Conservation (phyloP, 2,888 invertebrate genomes). For the Pedicia rivosa region DNA sequence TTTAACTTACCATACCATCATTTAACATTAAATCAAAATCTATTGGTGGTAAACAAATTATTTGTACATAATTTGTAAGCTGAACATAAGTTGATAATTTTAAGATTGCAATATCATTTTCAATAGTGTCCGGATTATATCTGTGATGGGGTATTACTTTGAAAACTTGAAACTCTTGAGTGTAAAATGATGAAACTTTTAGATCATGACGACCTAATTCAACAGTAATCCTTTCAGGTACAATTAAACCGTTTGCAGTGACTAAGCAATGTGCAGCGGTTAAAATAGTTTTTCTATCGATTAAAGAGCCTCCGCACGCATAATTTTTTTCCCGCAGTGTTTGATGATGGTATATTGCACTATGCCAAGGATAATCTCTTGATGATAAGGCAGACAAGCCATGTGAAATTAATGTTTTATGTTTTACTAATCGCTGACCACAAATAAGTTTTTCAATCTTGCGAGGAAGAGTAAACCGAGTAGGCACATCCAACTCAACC, state of each 20-base stretch:
- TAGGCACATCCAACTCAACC: no score
- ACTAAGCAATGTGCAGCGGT: slow-evolving; percentile 23
- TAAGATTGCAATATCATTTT: slow-evolving; percentile 25
- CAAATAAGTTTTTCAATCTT: no score
- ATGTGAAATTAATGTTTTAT: background rate
- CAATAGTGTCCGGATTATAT: slow-evolving; percentile 7
- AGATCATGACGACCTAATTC: slow-evolving; percentile 27
- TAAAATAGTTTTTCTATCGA: slow-evolving; percentile 22
- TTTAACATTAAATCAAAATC: background rate
- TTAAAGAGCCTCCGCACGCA: slow-evolving; percentile 29
- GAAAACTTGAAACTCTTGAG: slow-evolving; percentile 19
- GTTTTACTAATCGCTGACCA: background rate
- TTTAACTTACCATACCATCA: background rate
- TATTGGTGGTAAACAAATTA: slow-evolving; percentile 21
- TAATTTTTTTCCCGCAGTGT: background rate
- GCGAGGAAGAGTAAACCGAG: no score
- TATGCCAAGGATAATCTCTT: slow-evolving; percentile 33
- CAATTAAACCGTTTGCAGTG: slow-evolving; percentile 16
- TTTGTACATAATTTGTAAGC: slow-evolving; percentile 23
- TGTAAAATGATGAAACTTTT: slow-evolving; percentile 20
- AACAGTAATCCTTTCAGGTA: slow-evolving; percentile 21
- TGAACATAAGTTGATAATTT: slow-evolving; percentile 21
- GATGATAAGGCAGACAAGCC: background rate
- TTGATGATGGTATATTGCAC: slow-evolving; percentile 17
- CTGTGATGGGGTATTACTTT: slow-evolving; percentile 7